These are phyloP conservation scores for Oreotrochilus melanogaster DNA, from an alignment of 2,113 vertebrate species.

Conservation along the genomic window DNA sequence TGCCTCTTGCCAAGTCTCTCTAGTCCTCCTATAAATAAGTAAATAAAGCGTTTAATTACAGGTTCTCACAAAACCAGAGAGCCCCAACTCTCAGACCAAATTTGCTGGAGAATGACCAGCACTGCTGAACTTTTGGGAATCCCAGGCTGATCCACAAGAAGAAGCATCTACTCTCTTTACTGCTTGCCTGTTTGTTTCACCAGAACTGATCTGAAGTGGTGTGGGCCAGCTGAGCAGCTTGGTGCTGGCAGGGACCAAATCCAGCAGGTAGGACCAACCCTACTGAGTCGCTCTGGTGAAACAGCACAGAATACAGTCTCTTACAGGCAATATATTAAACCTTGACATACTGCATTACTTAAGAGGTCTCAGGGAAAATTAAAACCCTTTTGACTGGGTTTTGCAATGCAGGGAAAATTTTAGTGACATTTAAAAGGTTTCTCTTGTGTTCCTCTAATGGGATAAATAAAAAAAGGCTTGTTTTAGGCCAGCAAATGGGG, in stretches of 20 bases:
- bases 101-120: not conserved
- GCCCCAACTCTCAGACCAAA: not conserved
- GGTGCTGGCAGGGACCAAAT: not conserved
- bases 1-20: not conserved
- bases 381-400: slow-evolving; percentile 83
- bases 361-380: slow-evolving; percentile 81
- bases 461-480: slow-evolving; percentile 89
- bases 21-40: not conserved
- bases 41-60: not conserved
- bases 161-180: rapidly evolving
- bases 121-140: not conserved
- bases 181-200: not conserved
- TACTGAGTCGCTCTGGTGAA: slow-evolving; percentile 50
- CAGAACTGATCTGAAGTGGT: too few relatives aligned
- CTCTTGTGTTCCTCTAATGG: slow-evolving; percentile 90
- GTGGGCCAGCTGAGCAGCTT: not conserved
- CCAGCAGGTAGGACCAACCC: not conserved
- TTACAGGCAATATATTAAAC: slow-evolving; percentile 75
- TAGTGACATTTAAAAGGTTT: slow-evolving; percentile 92
- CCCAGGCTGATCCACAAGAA: rapidly evolving
- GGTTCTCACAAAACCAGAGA: not conserved
- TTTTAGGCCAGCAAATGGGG: slow-evolving; percentile 95
- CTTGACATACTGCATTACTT: slow-evolving; percentile 83
- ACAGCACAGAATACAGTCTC: slow-evolving; percentile 46
- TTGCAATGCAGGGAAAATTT: slow-evolving; percentile 88